Percentiles rank a stretch among this genome's conserved stretches.
Conservation (phyloP, 2,888 invertebrate genomes). For the Synanthedon myopaeformis region DNA sequence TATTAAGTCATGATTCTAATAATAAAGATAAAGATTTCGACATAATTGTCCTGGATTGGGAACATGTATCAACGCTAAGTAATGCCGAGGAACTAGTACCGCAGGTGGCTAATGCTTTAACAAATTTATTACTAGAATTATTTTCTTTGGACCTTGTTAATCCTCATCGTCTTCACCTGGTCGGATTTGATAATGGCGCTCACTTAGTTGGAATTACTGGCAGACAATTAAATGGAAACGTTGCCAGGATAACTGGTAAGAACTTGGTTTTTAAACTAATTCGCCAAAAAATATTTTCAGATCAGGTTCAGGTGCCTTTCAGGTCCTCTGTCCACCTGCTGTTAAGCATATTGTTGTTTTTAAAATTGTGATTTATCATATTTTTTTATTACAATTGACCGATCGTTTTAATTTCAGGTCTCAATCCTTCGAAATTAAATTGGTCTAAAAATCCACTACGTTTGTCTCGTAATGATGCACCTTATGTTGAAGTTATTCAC, state of each 20-base stretch:
- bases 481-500: conserved; percentile 47
- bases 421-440: conserved; percentile 30
- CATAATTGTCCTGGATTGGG: neutral
- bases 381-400: neutral
- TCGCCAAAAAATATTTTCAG: too few species aligned
- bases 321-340: too few species aligned
- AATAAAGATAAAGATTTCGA: neutral
- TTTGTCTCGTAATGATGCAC: conserved; percentile 24
- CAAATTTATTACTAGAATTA: conserved; percentile 15
- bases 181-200: conserved; percentile 43
- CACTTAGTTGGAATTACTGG: conserved; percentile 36
- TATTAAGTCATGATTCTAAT: neutral
- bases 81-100: conserved; percentile 17
- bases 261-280: neutral
- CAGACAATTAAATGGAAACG: conserved; percentile 14
- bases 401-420: conserved; percentile 17
- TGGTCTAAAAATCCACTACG: conserved; percentile 25
- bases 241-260: conserved; percentile 42
- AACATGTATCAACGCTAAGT: neutral
- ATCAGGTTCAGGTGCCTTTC: too few species aligned
- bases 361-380: neutral
- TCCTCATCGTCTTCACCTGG: conserved; percentile 21
- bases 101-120: conserved; percentile 19
- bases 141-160: conserved; percentile 7
- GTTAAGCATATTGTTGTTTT: too few species aligned